A percentile compares a stretch with the other conserved stretches of the same genome.
phyloP scores from a whole-genome alignment of 2,113 vertebrate species.

The Formicarius rufipectus region DNA sequence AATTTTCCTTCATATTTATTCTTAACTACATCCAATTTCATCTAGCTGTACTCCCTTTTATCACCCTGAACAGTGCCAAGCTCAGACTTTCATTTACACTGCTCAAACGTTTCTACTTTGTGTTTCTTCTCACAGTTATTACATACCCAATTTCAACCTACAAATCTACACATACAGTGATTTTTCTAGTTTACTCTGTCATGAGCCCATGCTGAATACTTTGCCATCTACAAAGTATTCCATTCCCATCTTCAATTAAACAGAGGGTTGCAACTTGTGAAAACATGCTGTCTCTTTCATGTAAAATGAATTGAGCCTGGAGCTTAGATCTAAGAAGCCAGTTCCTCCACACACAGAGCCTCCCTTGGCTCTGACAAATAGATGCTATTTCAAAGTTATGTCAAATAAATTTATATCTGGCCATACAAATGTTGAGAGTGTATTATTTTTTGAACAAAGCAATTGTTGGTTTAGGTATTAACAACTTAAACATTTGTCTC shows the following conservation, averaged over 20 bases:
- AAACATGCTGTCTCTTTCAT: not conserved
- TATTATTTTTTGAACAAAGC: not conserved
- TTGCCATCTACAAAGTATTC: not conserved
- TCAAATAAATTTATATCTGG: constrained; percentile 14
- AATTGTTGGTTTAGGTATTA: not conserved
- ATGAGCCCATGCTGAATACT: not conserved
- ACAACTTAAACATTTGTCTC: not conserved
- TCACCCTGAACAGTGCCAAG: not conserved
- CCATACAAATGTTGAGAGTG: not conserved
- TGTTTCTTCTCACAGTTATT: not conserved
- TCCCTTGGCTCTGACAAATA: not conserved
- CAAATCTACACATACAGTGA: not conserved
- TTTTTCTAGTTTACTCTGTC: not conserved
- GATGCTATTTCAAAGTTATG: not conserved
- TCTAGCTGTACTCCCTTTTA: not conserved
- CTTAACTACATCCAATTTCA: not conserved
- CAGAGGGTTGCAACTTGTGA: not conserved
- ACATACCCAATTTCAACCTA: not conserved
- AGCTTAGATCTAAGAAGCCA: not conserved
- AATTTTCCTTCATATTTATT: not conserved
- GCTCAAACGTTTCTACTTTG: not conserved
- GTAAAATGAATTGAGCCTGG: not conserved
- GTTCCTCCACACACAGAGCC: not conserved
- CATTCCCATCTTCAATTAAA: not conserved
- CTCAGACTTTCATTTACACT: not conserved